Evolutionary conservation across 2,797 vertebrate species (phyloP), one percentile per base, ranked within the genome.

Genomic region (Galagoides demidoff): DNA sequence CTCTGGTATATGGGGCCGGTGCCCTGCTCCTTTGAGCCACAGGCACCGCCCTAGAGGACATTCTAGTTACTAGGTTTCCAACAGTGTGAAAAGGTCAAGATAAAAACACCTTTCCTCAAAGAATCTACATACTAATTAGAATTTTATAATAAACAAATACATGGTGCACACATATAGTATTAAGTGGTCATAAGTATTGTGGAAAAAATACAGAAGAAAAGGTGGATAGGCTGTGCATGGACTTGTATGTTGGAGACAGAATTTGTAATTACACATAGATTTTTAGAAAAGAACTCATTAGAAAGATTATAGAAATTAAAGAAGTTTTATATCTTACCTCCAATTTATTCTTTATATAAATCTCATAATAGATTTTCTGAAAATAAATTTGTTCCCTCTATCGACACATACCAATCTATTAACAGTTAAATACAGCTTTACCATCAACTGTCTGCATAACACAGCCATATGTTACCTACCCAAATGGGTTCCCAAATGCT

Each of bases 301-400:
- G 45, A 2, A 90, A 79, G 34, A 22, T 59, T 43, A 20, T 64
- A 52, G 37, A 89, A 57, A 78, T 14, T 29, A 11, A n/a, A 45
- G 31, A 31, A 64, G 10, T 49, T 71, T 83, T 71, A 43, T 73
- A 34, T 27, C 4, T 11, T 57, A 29, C 2, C 7, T 76, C 9
- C 9, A 85, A 23, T 87, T 7, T 85, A 13, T 61, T 74, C 37
- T 83, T 95, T 31, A 74, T 22, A 49, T 23, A 45, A 85, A 63
- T 34, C 17, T 39, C 14, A 68, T n/a, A 57, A 22, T 76, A 25
- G 23, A 61, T 10, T 94, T 85, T 29, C 57, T 79, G 43, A 88
- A 85, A 93, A 85, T 59, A 31, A 49, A 7, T 39, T 84, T 59
- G 20, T 7, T 79, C 37, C 76, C 61, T 84, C 4, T 5, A 84